phyloP scores from a whole-genome alignment of 2,888 invertebrate species.

The Amblyjoppa fuscipennis region DNA sequence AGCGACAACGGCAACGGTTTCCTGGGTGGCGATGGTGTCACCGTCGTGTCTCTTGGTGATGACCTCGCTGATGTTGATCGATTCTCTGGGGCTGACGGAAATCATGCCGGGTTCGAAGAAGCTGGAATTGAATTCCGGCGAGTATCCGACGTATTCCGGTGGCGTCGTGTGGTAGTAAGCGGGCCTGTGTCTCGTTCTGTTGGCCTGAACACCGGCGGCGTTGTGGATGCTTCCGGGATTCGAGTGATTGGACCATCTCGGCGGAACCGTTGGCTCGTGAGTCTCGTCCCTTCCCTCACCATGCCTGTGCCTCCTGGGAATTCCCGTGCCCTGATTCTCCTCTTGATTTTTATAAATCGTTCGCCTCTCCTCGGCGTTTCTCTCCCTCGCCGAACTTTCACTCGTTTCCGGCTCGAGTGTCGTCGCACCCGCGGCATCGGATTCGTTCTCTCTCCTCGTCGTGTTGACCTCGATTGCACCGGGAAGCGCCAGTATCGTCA shows the following conservation, averaged over 20 bases:
- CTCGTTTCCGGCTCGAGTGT: slow-evolving; percentile 76
- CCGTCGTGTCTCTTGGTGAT: slow-evolving; percentile 82
- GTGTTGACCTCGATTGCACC: slow-evolving; percentile 55
- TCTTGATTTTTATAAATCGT: slow-evolving; percentile 77
- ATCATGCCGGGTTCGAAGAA: slow-evolving; percentile 77
- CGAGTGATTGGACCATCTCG: slow-evolving; percentile 57
- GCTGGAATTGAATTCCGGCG: slow-evolving; percentile 77
- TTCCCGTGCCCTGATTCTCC: slow-evolving; percentile 75
- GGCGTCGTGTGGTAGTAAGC: slow-evolving; percentile 75
- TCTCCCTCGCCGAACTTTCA: slow-evolving; percentile 44
- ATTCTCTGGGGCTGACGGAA: slow-evolving; percentile 77
- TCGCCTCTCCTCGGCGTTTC: slow-evolving; percentile 75
- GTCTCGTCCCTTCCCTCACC: slow-evolving; percentile 69
- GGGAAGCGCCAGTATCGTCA: slow-evolving; percentile 54
- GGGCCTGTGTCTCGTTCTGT: slow-evolving; percentile 76
- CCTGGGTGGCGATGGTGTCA: slow-evolving; percentile 82
- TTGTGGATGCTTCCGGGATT: slow-evolving; percentile 24
- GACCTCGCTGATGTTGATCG: slow-evolving; percentile 83
- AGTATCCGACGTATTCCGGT: slow-evolving; percentile 77
- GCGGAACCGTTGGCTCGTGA: slow-evolving; percentile 47
- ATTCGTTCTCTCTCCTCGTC: slow-evolving; percentile 78
- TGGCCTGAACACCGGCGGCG: slow-evolving; percentile 49
- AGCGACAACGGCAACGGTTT: slow-evolving; percentile 84
- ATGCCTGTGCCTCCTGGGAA: slow-evolving; percentile 71
- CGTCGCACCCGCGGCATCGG: slow-evolving; percentile 75